These are phyloP conservation scores for Argyrosomus regius DNA, from an alignment of 2,797 vertebrate genomes.

Conservation along the genomic window DNA sequence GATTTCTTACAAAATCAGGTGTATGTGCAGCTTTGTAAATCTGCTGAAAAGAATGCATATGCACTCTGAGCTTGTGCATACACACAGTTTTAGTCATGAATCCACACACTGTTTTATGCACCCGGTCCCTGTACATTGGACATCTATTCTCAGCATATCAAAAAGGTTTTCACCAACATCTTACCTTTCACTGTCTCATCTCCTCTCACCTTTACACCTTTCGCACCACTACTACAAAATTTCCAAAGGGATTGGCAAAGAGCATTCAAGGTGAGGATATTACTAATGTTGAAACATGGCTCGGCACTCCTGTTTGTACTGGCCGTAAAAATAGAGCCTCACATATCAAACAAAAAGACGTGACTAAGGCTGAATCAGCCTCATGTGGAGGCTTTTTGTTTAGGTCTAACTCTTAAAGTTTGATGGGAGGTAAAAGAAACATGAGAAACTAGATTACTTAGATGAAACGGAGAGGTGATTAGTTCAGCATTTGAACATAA, in stretches of 20 bases:
- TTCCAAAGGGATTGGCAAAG: slow-evolving; percentile 27
- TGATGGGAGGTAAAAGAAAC: slow-evolving; percentile 5
- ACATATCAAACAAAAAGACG: slow-evolving; percentile 6
- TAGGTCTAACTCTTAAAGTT: background rate
- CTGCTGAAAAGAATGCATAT: too few relatives aligned
- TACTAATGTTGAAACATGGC: background rate
- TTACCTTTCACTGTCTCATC: slow-evolving; percentile 32
- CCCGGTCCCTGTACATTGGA: background rate
- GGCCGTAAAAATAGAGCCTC: slow-evolving; percentile 4
- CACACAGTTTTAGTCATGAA: background rate
- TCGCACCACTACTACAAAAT: slow-evolving; percentile 17
- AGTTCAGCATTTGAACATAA: background rate
- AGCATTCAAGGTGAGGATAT: slow-evolving; percentile 13
- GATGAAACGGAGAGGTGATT: background rate
- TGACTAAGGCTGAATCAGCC: background rate
- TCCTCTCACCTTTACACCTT: slow-evolving; percentile 30
- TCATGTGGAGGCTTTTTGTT: slow-evolving; percentile 2
- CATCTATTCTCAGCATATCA: slow-evolving; percentile 22
- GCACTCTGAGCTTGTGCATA: too few relatives aligned
- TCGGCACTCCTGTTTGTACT: background rate
- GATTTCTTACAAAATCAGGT: too few relatives aligned
- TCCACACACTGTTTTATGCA: background rate
- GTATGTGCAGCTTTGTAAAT: too few relatives aligned
- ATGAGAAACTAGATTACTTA: background rate
- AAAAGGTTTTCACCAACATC: slow-evolving; percentile 21